Conservation (phyloP, 2,888 invertebrate genomes). For the Cosmopolites sordidus region DNA sequence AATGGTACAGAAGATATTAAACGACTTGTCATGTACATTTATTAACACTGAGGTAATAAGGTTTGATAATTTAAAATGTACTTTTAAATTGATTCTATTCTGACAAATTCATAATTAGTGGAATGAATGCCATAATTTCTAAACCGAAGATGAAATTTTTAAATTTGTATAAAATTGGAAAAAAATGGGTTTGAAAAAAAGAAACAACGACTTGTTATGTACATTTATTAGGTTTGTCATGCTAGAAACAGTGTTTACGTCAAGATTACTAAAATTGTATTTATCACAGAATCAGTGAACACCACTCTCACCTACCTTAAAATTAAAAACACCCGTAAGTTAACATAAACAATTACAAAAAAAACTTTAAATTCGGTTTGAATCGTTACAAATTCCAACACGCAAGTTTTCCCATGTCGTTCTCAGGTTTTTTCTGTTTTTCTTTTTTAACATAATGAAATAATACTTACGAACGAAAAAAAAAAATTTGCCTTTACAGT, state of each 20-base stretch:
- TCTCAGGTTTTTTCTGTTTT: not conserved
- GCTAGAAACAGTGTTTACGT: slow-evolving; percentile 51
- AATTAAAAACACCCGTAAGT: slow-evolving; percentile 46
- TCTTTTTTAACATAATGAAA: not conserved
- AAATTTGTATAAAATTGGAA: too few relatives aligned
- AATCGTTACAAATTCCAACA: slow-evolving; percentile 12
- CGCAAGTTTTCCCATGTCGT: slow-evolving; percentile 1
- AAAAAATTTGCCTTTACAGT: slow-evolving; percentile 29
- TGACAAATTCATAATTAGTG: too few relatives aligned
- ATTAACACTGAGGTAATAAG: too few relatives aligned
- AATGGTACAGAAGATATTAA: too few relatives aligned
- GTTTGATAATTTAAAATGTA: too few relatives aligned
- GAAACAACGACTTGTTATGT: slow-evolving; percentile 15
- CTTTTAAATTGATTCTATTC: too few relatives aligned
- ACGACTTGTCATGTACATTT: too few relatives aligned
- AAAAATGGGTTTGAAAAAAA: too few relatives aligned
- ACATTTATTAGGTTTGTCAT: slow-evolving; percentile 48
- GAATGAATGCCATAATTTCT: too few relatives aligned
- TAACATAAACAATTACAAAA: slow-evolving; percentile 38
- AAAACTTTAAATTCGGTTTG: slow-evolving; percentile 37
- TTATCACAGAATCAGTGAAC: slow-evolving; percentile 53
- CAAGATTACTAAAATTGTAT: slow-evolving; percentile 50
- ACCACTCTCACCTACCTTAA: slow-evolving; percentile 42
- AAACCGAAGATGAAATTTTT: too few relatives aligned
- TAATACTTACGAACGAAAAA: slow-evolving; percentile 24